Base-by-base conservation (phyloP, 1,140 invertebrate species). In the Eriosoma lanigerum region DNA sequence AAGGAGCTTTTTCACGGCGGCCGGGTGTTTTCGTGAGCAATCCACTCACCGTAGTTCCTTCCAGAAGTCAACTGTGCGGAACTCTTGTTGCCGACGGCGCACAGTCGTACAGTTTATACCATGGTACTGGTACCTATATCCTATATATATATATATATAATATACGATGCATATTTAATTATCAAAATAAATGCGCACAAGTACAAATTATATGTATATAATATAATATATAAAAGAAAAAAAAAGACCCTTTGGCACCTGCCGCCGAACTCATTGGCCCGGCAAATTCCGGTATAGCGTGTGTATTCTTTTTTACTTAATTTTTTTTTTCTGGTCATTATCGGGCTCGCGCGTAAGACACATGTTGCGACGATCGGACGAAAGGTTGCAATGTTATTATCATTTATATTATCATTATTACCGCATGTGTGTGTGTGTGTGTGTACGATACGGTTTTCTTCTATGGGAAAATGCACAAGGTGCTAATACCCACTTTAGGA, bases 51-150 rank as follows among this genome's bases (percentile, higher is more conserved):
- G 75, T 78, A 78, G 75, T 78, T 78, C 75, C 75, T 78, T 62
- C 56, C 52, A 58, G 38, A 78, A 78, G 56, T 78, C 75, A 78
- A 78, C 75, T 78, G 75, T 60, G 75, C 75, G 75, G 75, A 78
- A 78, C 75, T 78, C 75, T 62, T 48, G 68, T 21, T 38, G 68
- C 46, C 68, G 15, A n/a, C 68, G 44, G 66, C 46, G 32, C 38
- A 24, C 64, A n/a, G 12, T 38, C 38, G 29, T 19, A 21, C 62
- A 19, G 32, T 38, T 38, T 38, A 26, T 44, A 48, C 46, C 46
- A 17, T 10, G 44, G 38, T 68, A 48, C n/a, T 15, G 9, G 32
- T 26, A 17, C 8, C 21, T 21, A 10, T 62, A 62, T 13, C 60
- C 26, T n/a, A 24, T 6, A 13, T 44, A n/a, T 46, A 26, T 44